phyloP scores from a whole-genome alignment of 2,797 vertebrate species.

The Knipowitschia caucasica region DNA sequence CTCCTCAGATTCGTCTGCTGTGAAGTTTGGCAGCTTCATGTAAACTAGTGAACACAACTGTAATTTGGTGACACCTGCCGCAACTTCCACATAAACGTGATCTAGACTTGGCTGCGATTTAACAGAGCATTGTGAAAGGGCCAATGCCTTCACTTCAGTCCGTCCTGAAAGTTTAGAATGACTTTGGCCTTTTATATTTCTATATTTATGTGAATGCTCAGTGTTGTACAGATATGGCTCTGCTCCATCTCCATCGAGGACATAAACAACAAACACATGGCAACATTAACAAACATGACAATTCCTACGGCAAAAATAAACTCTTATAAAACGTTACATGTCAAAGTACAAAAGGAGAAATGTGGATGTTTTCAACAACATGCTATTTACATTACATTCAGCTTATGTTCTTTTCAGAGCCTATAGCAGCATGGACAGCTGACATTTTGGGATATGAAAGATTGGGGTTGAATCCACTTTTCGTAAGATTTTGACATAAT shows the following conservation, averaged over 20 bases:
- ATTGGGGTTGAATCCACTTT: too few relatives aligned
- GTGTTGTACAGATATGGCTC: constrained; percentile 69
- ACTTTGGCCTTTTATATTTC: too few relatives aligned
- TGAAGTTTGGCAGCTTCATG: too few relatives aligned
- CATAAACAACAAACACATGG: constrained; percentile 40
- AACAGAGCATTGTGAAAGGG: too few relatives aligned
- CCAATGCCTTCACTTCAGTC: not conserved
- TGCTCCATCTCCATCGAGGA: constrained; percentile 55
- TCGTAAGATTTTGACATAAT: too few relatives aligned
- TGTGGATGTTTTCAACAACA: constrained; percentile 23
- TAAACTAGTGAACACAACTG: too few relatives aligned
- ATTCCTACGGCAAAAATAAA: constrained; percentile 26
- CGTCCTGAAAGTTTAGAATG: too few relatives aligned
- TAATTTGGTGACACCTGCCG: too few relatives aligned
- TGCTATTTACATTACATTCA: constrained; percentile 42
- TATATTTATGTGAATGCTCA: constrained; percentile 42
- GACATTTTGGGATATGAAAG: constrained; percentile 1
- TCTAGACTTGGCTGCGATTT: too few relatives aligned
- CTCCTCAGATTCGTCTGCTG: too few relatives aligned
- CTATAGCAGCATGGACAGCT: not conserved
- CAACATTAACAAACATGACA: constrained; percentile 39
- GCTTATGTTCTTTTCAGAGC: not conserved
- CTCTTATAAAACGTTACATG: constrained; percentile 33
- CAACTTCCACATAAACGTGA: too few relatives aligned
- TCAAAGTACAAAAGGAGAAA: constrained; percentile 18